Evolutionary conservation across 2,113 vertebrate species (phyloP).

Genomic region (Grammomys dolichurus): DNA sequence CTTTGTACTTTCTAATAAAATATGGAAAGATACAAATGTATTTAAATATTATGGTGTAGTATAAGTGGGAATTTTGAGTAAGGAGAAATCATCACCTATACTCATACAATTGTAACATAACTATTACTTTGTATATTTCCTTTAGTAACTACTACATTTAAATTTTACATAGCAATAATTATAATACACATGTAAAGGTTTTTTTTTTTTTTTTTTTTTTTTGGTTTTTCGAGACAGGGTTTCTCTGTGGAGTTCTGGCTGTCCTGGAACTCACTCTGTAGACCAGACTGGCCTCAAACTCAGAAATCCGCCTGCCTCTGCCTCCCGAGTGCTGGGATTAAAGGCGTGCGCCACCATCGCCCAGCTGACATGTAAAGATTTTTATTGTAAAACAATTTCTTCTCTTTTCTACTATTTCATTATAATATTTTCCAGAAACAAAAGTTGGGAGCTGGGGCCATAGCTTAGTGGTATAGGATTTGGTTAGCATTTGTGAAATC

Average conservation of each 20-base stretch:
- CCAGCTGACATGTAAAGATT: too few relatives aligned
- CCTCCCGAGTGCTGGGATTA: too few relatives aligned
- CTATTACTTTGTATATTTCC: not conserved
- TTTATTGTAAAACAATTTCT: not conserved
- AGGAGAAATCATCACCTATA: not conserved
- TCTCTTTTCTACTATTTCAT: not conserved
- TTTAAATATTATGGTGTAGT: slow-evolving; percentile 11
- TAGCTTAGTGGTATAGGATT: not conserved
- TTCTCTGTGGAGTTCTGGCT: too few relatives aligned
- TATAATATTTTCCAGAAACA: not conserved
- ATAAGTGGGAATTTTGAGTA: not conserved
- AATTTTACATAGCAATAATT: slow-evolving; percentile 20
- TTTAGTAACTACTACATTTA: slow-evolving; percentile 1
- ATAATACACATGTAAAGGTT: not conserved
- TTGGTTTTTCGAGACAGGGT: too few relatives aligned
- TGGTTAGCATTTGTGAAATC: not conserved
- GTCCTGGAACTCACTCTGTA: too few relatives aligned
- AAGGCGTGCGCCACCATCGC: too few relatives aligned
- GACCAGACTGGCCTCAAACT: too few relatives aligned
- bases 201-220: not conserved
- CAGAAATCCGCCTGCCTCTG: too few relatives aligned
- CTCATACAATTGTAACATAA: not conserved
- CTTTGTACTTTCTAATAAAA: not conserved
- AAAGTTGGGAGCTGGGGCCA: not conserved
- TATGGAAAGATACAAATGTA: not conserved